A percentile compares a stretch with the other conserved stretches of the same genome.
phyloP scores from a whole-genome alignment of 2,113 vertebrate species.

The Aptenodytes patagonicus region DNA sequence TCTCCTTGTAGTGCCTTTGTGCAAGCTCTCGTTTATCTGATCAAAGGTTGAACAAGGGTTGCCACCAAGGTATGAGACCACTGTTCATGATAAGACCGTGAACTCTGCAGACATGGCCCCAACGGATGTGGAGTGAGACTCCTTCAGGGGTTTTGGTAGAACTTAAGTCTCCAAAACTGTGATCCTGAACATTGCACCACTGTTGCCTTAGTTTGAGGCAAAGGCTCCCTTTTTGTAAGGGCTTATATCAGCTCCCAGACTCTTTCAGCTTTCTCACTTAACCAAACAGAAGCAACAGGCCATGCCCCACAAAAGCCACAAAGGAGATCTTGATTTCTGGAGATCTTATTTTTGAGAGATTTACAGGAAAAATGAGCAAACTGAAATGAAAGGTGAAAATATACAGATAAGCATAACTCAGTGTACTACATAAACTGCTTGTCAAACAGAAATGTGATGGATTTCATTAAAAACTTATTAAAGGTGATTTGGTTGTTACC shows the following conservation, averaged over 20 bases:
- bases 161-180: not conserved
- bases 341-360: not conserved
- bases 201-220: not conserved
- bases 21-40: not conserved
- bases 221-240: not conserved
- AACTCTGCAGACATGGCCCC: not conserved
- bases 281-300: not conserved
- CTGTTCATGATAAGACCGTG: no score
- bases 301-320: not conserved
- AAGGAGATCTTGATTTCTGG: not conserved
- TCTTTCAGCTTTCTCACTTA: not conserved
- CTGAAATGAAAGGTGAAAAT: no score
- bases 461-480: not conserved
- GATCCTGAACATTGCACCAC: not conserved
- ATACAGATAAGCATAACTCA: rapidly evolving
- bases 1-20: not conserved
- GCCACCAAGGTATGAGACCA: not conserved
- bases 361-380: no score
- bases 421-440: not conserved
- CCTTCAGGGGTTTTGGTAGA: not conserved
- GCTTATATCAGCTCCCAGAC: not conserved
- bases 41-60: not conserved
- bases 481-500: not conserved
- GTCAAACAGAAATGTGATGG: not conserved
- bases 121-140: not conserved